Conservation (phyloP, 2,113 vertebrate species). For the Hucho hucho region DNA sequence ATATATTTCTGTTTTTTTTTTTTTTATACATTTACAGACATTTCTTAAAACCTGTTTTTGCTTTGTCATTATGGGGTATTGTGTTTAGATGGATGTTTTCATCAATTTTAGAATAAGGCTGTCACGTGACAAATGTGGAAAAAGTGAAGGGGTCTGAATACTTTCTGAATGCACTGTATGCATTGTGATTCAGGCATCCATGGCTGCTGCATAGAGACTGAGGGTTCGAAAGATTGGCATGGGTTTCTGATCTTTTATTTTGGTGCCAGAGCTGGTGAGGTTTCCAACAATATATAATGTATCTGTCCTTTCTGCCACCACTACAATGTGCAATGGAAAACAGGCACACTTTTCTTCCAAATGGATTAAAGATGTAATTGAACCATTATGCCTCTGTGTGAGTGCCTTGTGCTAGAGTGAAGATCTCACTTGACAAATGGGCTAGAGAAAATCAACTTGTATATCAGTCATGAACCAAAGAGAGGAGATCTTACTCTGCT, state of each 20-base stretch:
- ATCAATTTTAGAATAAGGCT: no score
- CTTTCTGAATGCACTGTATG: not conserved
- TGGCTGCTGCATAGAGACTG: conserved; percentile 25
- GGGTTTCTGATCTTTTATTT: conserved; percentile 25
- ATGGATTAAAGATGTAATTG: conserved; percentile 52
- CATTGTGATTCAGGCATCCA: conserved; percentile 22
- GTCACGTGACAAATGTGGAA: no score
- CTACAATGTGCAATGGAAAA: conserved; percentile 51
- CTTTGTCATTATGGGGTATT: no score
- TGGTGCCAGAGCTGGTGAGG: conserved; percentile 48
- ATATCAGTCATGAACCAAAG: conserved; percentile 48
- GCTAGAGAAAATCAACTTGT: conserved; percentile 48
- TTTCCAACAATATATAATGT: conserved; percentile 54
- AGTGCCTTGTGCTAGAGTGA: conserved; percentile 50
- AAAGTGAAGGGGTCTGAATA: no score
- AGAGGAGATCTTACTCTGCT: conserved; percentile 11
- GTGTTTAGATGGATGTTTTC: no score
- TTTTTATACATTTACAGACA: no score
- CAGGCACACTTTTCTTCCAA: conserved; percentile 48
- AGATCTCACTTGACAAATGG: conserved; percentile 65
- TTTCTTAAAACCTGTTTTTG: no score
- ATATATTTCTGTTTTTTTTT: no score
- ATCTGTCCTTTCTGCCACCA: conserved; percentile 49
- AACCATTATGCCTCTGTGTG: conserved; percentile 56
- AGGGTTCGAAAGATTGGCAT: conserved; percentile 34